Base-by-base conservation (phyloP, 2,888 invertebrate genomes). In the Serripes groenlandicus region DNA sequence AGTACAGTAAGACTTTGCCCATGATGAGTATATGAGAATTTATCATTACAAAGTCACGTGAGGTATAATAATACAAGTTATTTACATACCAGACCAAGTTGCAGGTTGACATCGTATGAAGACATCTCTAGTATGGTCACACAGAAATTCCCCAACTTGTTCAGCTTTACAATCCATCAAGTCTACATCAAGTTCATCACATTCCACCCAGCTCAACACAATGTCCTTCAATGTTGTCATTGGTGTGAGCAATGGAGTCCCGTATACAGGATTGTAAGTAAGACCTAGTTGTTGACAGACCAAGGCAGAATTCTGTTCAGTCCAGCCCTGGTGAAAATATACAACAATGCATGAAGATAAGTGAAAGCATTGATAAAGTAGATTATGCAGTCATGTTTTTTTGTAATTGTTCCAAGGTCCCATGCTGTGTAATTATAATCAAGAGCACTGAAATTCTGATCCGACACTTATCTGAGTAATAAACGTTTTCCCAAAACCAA, bases 231-330 rank as follows among this genome's bases (percentile, higher is more conserved):
- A 28, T 0, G 96, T 96, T 4, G 96, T 96, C 0, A 97, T 97
- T 3, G 97, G 97, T 23, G 49, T 95, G 96, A 0, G 70, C 7
- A 42, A 18, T 89, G 98, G 95, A 86, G 96, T 32, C 98, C 99
- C 98, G 94, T 98, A 97, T 88, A 97, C 96, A 0, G 98, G 98
- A 94, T 99, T 98, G 23, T 99, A 96, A 0, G 97, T 97, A 83
- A 98, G 96, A 0, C 99, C 99, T 85, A 99, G 95, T 95, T 99
- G 99, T 94, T 99, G 97, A 92, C 99, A 99, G 0, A 98, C 98
- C 68, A 99, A 95, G 0, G 98, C 98, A 0, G 99, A 98, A 92
- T 98, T 97, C 60, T 96, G 96, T 28, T 98, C 97, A 62, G 97
- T 98, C 99, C 99, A 99, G 64, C 97, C 97, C 93, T 99, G 78